These are phyloP conservation scores for Auanema sp. DNA, from an alignment of 2,888 invertebrate species.

Conservation along the genomic window DNA sequence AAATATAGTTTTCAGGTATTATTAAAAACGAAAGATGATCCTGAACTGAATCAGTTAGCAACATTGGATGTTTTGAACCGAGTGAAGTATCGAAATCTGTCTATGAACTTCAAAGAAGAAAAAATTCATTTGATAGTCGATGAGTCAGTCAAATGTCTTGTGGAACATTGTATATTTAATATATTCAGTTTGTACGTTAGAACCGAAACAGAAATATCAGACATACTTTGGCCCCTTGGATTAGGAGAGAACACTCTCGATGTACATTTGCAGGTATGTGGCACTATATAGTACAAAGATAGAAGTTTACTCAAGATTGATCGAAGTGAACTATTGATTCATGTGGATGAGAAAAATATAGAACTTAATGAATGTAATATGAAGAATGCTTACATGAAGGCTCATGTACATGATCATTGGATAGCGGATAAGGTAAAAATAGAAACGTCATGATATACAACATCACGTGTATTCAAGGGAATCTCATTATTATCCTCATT, in stretches of 20 bases:
- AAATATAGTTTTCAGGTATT: constrained; percentile 34
- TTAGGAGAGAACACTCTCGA: constrained; percentile 39
- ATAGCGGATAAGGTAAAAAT: constrained; percentile 19
- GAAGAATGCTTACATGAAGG: constrained; percentile 3
- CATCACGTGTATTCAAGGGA: background rate
- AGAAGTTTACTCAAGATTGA: constrained; percentile 21
- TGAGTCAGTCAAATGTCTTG: constrained; percentile 19
- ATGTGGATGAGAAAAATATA: constrained; percentile 33
- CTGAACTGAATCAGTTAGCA: constrained; percentile 36
- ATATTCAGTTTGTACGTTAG: constrained; percentile 28
- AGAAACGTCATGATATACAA: background rate
- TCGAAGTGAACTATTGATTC: constrained; percentile 34
- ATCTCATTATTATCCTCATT: constrained; percentile 18
- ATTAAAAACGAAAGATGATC: constrained; percentile 36
- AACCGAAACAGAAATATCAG: constrained; percentile 38
- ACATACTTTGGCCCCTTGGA: constrained; percentile 45
- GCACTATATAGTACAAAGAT: background rate
- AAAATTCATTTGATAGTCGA: constrained; percentile 32
- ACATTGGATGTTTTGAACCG: constrained; percentile 35
- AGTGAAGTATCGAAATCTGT: constrained; percentile 42
- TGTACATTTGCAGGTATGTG: constrained; percentile 31
- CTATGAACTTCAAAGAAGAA: constrained; percentile 40
- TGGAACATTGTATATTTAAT: background rate
- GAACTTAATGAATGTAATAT: constrained; percentile 26
- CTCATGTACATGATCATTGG: constrained; percentile 22